Base-by-base conservation (phyloP, 2,888 invertebrate genomes). In the Catocala sponsa region DNA sequence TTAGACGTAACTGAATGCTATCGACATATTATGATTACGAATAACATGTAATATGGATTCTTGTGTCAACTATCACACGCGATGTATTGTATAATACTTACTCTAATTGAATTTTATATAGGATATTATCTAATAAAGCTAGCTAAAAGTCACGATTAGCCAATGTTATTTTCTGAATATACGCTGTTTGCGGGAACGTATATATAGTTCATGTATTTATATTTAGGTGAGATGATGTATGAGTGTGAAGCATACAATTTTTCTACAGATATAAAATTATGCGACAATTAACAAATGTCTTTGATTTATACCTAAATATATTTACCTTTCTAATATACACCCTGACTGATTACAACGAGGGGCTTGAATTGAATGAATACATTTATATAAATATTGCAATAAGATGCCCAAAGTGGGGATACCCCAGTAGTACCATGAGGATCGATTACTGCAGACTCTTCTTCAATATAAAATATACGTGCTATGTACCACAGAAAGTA, bases 181-280 rank as follows among this genome's bases (percentile, higher is more conserved):
- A 89, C 91, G 90, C 91, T 86, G 86, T 90, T 88, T 88, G 92
- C 90, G 86, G 78, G 82, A 80, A 85, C 84, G 85, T 88, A 89
- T 85, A 86, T 82, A 87, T 64, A 71, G 85, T 84, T 86, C 83
- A 86, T 91, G 91, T 94, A 93, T 93, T 93, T 94, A 94, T 92
- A 90, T 91, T 90, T 88, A 91, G 76, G 82, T 82, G 84, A 86
- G 90, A 84, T 78, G 92, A 91, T 59, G 93, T 78, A 92, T 91
- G 92, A 86, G 89, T 84, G 93, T 68, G 84, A 84, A 84, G 91
- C 89, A 91, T 91, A 91, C 89, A 91, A 92, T 93, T 94, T 93
- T 94, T 94, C 90, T 94, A 94, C 92, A 90, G 91, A 93, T 90
- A 91, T 92, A 93, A 91, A 94, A 91, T 79, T 93, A 91, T 92